A percentile compares a stretch with the other conserved stretches of the same genome.
Conservation (phyloP, 2,797 vertebrate species). For the Mus caroli region DNA sequence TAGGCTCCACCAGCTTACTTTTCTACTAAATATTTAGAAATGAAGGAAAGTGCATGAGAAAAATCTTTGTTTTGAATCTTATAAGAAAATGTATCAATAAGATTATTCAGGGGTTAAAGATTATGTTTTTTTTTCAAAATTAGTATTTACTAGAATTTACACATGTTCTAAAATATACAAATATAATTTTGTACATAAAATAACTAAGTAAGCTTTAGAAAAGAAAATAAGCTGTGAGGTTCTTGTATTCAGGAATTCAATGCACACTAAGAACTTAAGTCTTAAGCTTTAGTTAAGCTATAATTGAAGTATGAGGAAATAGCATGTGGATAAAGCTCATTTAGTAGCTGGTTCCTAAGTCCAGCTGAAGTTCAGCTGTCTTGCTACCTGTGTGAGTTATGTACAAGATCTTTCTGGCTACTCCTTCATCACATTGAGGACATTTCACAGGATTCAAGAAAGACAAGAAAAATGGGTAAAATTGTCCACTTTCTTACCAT, state of each 20-base stretch:
- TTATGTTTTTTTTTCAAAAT: conserved; percentile 2
- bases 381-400: neutral
- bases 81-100: neutral
- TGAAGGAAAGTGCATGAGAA: neutral
- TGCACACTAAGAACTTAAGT: neutral
- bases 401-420: neutral
- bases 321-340: neutral
- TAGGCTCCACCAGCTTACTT: neutral
- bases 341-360: neutral
- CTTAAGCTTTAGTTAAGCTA: neutral
- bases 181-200: neutral
- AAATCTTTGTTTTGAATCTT: conserved; percentile 22
- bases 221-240: neutral
- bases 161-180: conserved; percentile 11
- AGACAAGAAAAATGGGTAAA: conserved; percentile 13
- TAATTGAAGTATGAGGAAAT: neutral
- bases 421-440: neutral
- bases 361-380: neutral
- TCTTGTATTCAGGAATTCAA: neutral
- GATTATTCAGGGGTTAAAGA: neutral
- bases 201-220: neutral
- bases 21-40: conserved; percentile 31
- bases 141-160: conserved; percentile 13
- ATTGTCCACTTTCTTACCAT: neutral
- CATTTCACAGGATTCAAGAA: neutral